phyloP scores from a whole-genome alignment of 2,797 vertebrate genomes.

The Numenius phaeopus region DNA sequence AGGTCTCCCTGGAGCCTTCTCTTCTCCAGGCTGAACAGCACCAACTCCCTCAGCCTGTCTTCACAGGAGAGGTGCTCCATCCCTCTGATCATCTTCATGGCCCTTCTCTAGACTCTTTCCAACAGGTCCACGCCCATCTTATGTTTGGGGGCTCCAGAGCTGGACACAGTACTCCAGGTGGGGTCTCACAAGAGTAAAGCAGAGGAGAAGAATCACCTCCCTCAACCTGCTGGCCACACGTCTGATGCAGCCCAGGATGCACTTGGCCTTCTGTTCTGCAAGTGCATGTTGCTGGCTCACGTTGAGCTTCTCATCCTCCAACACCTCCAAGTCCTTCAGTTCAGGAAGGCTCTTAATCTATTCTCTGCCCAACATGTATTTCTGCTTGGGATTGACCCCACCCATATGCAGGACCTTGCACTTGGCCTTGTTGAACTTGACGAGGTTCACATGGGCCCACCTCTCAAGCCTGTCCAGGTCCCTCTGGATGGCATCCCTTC shows the following conservation, averaged over 20 bases:
- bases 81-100: background rate
- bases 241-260: background rate
- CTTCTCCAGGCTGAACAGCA: background rate
- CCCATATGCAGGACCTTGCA: background rate
- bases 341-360: background rate
- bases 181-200: background rate
- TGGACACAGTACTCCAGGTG: background rate
- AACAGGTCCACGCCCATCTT: background rate
- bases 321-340: background rate
- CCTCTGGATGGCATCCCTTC: background rate
- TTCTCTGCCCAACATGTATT: background rate
- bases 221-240: background rate
- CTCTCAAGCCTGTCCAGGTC: background rate
- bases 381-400: background rate
- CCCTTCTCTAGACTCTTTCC: background rate
- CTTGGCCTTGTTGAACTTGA: background rate
- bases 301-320: background rate
- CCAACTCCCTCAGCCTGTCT: background rate
- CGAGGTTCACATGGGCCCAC: background rate
- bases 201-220: background rate
- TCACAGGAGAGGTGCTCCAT: background rate
- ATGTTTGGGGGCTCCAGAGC: background rate
- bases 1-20: background rate
- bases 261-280: background rate
- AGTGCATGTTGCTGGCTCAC: background rate